Percentiles rank a stretch among this genome's conserved stretches.
phyloP scores from a whole-genome alignment of 2,113 vertebrate species.

The mouse (Mus musculus) region GRCm39 chr13:96321001-96321500 shows the following conservation, averaged over 20 bases:
- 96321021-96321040: slow-evolving; percentile 45
- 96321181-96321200: neutral
- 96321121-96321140: slow-evolving; percentile 27
- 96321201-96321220: neutral
- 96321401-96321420: neutral
- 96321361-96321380: neutral
- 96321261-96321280: neutral
- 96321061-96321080: slow-evolving; percentile 22
- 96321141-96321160: neutral
- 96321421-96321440: neutral
- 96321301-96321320: neutral
- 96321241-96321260: neutral
- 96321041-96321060: slow-evolving; percentile 72
- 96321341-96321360: neutral
- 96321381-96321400: neutral
- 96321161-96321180: neutral
- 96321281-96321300: neutral
- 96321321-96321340: neutral
- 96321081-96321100: slow-evolving; percentile 69
- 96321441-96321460: neutral
- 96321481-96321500: neutral
- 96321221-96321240: neutral
- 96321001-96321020: slow-evolving; percentile 65
- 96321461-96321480: neutral
- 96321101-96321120: slow-evolving; percentile 47